Evolutionary conservation across 2,888 invertebrate species (phyloP).

Genomic region (Aspidapion aeneum): DNA sequence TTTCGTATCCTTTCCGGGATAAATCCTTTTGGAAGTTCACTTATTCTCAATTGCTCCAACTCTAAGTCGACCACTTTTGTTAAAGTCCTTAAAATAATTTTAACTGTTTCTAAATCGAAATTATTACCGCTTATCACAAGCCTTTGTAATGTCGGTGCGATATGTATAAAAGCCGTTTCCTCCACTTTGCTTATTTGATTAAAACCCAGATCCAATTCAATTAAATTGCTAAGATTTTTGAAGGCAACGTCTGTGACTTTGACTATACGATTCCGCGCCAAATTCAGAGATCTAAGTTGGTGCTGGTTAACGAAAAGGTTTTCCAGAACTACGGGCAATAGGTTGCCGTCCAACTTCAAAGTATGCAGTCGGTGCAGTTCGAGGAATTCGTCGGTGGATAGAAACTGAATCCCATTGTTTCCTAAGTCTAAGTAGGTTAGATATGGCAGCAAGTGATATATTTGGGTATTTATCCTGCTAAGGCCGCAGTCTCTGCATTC

Average conservation of each 20-base stretch:
- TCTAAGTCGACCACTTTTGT: conserved; percentile 57
- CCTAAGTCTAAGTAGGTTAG: conserved; percentile 73
- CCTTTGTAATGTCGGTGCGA: conserved; percentile 59
- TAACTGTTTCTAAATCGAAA: conserved; percentile 53
- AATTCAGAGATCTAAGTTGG: conserved; percentile 48
- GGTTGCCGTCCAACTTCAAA: conserved; percentile 71
- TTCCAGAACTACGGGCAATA: conserved; percentile 71
- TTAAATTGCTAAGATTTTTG: conserved; percentile 64
- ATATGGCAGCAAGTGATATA: conserved; percentile 72
- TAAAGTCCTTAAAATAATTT: conserved; percentile 55
- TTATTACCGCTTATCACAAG: conserved; percentile 75
- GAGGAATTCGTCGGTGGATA: conserved; percentile 68
- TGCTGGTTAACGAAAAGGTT: conserved; percentile 61
- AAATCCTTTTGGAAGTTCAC: conserved; percentile 54
- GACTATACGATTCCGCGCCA: conserved; percentile 71
- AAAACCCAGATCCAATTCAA: conserved; percentile 69
- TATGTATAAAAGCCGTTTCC: conserved; percentile 56
- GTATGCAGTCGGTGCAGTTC: conserved; percentile 63
- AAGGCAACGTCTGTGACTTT: conserved; percentile 72
- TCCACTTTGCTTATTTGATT: conserved; percentile 71
- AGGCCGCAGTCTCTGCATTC: conserved; percentile 71
- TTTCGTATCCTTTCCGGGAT: conserved; percentile 59
- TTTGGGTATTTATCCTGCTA: conserved; percentile 71
- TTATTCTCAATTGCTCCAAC: conserved; percentile 58
- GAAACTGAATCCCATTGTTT: conserved; percentile 72